Conservation (phyloP, 2,888 invertebrate genomes). For the Dryobota labecula region DNA sequence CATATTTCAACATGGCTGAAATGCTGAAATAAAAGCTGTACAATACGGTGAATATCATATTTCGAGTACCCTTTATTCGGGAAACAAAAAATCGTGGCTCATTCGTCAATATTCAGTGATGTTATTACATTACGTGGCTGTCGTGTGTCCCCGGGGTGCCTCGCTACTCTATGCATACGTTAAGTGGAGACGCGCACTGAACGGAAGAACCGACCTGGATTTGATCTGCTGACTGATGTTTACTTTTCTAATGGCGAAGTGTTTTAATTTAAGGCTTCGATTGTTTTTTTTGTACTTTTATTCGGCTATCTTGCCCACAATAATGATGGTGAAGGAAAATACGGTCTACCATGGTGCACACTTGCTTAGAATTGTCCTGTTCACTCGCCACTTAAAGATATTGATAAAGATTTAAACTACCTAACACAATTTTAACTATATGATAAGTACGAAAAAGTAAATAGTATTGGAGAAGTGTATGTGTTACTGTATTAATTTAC, state of each 20-base stretch:
- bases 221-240: conserved; percentile 18
- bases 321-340: neutral
- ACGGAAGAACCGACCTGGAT: conserved; percentile 33
- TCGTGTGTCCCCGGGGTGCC: conserved; percentile 49
- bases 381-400: neutral
- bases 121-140: conserved; percentile 70
- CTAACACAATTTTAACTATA: neutral
- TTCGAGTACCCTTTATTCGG: conserved; percentile 50
- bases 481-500: neutral
- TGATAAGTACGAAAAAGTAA: neutral
- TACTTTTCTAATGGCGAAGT: neutral
- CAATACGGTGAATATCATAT: conserved; percentile 57
- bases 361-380: neutral
- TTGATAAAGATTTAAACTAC: neutral
- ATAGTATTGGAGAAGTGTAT: neutral
- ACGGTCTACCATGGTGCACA: neutral
- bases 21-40: conserved; percentile 32
- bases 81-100: conserved; percentile 58
- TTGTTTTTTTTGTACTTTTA: neutral
- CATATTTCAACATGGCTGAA: conserved; percentile 12
- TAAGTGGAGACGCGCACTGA: conserved; percentile 41
- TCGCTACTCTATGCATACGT: conserved; percentile 59
- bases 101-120: conserved; percentile 70
- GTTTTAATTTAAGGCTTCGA: neutral
- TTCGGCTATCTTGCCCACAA: neutral